These are phyloP conservation scores for Colaptes auratus DNA, from an alignment of 2,113 vertebrate species.

Conservation along the genomic window DNA sequence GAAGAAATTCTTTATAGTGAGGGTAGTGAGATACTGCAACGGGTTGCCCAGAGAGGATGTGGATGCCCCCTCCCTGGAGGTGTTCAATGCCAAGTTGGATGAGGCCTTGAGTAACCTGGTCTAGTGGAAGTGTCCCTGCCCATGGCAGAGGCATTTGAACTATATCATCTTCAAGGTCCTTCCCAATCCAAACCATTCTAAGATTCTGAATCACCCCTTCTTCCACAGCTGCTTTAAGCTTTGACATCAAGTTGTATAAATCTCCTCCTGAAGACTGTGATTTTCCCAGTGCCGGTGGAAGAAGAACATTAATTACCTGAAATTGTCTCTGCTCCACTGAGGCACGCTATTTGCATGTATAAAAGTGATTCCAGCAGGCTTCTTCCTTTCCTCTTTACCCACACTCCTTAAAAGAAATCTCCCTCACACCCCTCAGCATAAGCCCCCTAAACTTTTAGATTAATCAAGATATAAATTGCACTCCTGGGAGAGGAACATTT, in stretches of 20 bases:
- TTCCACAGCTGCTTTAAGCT: neutral
- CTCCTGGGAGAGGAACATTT: neutral
- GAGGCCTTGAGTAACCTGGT: too few species aligned
- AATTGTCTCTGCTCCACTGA: slow-evolving; percentile 57
- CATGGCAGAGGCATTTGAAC: too few species aligned
- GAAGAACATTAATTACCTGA: slow-evolving; percentile 66
- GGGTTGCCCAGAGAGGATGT: too few species aligned
- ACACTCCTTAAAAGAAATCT: neutral
- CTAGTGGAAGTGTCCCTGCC: too few species aligned
- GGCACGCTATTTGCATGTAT: slow-evolving; percentile 43
- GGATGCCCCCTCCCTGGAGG: too few species aligned
- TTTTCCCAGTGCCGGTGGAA: slow-evolving; percentile 41
- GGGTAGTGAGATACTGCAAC: too few species aligned
- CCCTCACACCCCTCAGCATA: neutral
- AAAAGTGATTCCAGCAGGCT: neutral
- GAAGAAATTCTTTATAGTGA: too few species aligned
- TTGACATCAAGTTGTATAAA: slow-evolving; percentile 27
- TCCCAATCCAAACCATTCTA: too few species aligned
- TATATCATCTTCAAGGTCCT: too few species aligned
- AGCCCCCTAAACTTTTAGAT: neutral
- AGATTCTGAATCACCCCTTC: neutral
- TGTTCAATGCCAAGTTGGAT: too few species aligned
- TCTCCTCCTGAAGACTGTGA: neutral
- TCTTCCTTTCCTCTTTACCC: neutral
- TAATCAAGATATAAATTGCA: slow-evolving; percentile 13